Percentiles rank a stretch among this genome's conserved stretches.
phyloP scores from a whole-genome alignment of 2,888 invertebrate species.

The Lochmaea capreae region DNA sequence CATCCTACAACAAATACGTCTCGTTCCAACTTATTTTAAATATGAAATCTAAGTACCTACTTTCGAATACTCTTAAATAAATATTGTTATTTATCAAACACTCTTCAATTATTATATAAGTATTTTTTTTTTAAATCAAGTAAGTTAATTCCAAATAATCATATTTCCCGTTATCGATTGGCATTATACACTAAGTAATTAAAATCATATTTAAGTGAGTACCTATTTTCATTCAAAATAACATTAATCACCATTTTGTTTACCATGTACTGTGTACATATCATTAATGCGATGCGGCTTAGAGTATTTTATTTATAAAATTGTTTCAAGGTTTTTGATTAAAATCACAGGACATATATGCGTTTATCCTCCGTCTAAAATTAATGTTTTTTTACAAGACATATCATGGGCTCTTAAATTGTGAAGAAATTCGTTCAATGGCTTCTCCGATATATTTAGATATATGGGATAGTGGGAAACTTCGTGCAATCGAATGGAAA shows the following conservation, averaged over 20 bases:
- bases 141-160: constrained; percentile 55
- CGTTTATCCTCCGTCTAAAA: not conserved
- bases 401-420: too few relatives aligned
- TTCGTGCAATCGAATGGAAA: too few relatives aligned
- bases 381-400: not conserved
- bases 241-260: constrained; percentile 7
- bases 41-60: too few relatives aligned
- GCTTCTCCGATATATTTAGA: too few relatives aligned
- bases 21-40: too few relatives aligned
- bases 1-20: too few relatives aligned
- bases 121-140: constrained; percentile 22
- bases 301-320: not conserved
- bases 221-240: constrained; percentile 8
- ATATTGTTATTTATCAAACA: constrained; percentile 65
- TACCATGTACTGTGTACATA: constrained; percentile 2
- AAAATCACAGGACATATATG: not conserved
- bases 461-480: too few relatives aligned
- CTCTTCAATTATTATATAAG: constrained; percentile 57
- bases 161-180: constrained; percentile 32
- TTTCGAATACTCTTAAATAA: constrained; percentile 50
- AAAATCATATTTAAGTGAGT: constrained; percentile 15
- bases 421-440: too few relatives aligned
- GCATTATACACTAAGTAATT: not conserved
- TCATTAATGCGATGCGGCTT: constrained; percentile 5
- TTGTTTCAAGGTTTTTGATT: constrained; percentile 1